Percentiles rank a stretch among this genome's conserved stretches.
Conservation (phyloP, 1,140 invertebrate genomes). For the Coboldia fuscipes region DNA sequence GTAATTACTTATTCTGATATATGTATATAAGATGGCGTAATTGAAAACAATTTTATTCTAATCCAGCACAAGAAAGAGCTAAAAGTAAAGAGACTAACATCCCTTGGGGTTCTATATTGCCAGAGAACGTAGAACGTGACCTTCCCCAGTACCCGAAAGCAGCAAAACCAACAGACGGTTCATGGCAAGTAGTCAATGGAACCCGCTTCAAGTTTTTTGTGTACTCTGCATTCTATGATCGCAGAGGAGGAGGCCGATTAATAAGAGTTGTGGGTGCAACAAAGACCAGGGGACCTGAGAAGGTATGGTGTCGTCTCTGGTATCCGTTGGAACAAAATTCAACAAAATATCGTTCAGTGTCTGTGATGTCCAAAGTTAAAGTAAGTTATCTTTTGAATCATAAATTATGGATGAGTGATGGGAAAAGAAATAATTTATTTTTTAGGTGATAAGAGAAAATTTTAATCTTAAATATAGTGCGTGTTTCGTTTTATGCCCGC, state of each 20-base stretch:
- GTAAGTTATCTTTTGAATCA: too few species aligned
- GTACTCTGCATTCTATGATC: slow-evolving; percentile 73
- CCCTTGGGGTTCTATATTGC: slow-evolving; percentile 15
- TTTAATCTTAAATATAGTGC: slow-evolving; percentile 89
- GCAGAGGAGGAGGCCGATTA: slow-evolving; percentile 40
- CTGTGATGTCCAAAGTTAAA: slow-evolving; percentile 54
- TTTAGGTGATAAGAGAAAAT: slow-evolving; percentile 65
- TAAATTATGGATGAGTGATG: background rate
- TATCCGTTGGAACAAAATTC: slow-evolving; percentile 23
- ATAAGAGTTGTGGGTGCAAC: slow-evolving; percentile 71
- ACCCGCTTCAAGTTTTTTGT: slow-evolving; percentile 74
- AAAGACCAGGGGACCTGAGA: slow-evolving; percentile 55
- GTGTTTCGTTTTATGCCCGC: slow-evolving; percentile 65
- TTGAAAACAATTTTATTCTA: too few species aligned
- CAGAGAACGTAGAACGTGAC: slow-evolving; percentile 21
- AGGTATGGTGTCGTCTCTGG: slow-evolving; percentile 75
- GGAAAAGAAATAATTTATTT: background rate
- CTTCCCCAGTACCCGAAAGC: slow-evolving; percentile 24
- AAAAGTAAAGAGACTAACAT: background rate
- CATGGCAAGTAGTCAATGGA: slow-evolving; percentile 32
- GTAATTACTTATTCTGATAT: too few species aligned
- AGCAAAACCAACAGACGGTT: slow-evolving; percentile 23
- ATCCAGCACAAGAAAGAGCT: too few species aligned
- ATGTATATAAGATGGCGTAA: too few species aligned
- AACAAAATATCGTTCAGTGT: slow-evolving; percentile 31